Base-by-base conservation (phyloP, 2,888 invertebrate genomes). In the Lithophane semibrunnea region DNA sequence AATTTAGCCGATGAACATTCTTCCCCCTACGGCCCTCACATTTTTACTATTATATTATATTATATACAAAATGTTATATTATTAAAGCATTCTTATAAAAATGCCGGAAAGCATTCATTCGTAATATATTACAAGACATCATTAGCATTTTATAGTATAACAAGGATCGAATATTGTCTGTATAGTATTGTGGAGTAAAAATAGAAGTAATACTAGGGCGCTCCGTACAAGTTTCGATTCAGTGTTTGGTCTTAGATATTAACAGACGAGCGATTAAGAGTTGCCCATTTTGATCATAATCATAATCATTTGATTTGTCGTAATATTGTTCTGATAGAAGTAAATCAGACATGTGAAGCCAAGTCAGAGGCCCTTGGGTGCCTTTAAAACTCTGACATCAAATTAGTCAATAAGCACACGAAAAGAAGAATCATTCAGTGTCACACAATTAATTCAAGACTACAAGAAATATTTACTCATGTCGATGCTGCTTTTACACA, bases 121-220 rank as follows among this genome's bases (percentile, higher is more conserved):
- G 29, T 54, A 42, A 70, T 37, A n/a, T n/a, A n/a, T n/a, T n/a
- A 70, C 65, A 69, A 63, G 58, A 47, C 47, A 54, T 56, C 67
- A 75, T 71, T 56, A 79, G 64, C 68, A 60, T 24, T 71, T 44
- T 37, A 68, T 56, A 68, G 9, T 8, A 56, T 82, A 73, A 47
- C n/a, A 29, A 16, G 64, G 63, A 72, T 79, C 60, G 37, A 79
- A 83, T 72, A 68, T 75, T 61, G 54, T 18, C 49, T 52, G 12
- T 52, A 52, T 52, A 21, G 52, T 52, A 21, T 52, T 21, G 2
- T 18, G 0, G 13, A 56, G n/a, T 68, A 72, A 47, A 72, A 79
- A 75, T 72, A 56, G 71, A 29, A 64, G 2, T 0, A 1, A 24
- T 21, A 47, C 1, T 24, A 8, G 16, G 21, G 0, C 3, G 4